phyloP scores from a whole-genome alignment of 2,797 vertebrate genomes.

The Typhlichthys subterraneus region DNA sequence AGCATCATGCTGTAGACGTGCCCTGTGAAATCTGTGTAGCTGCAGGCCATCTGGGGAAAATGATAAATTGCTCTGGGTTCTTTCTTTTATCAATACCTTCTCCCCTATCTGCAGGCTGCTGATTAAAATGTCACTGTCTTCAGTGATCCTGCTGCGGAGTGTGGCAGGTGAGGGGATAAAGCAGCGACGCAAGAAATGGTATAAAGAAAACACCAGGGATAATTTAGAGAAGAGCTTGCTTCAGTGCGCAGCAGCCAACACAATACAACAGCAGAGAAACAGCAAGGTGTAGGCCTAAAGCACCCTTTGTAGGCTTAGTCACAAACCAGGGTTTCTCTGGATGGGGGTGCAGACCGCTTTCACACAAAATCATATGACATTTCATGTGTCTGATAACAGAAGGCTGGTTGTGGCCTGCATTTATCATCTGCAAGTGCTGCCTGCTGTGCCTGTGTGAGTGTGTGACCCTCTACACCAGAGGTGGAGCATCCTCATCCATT shows the following conservation, averaged over 20 bases:
- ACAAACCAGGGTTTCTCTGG: neutral
- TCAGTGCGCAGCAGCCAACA: neutral
- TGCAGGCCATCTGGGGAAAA: slow-evolving; percentile 22
- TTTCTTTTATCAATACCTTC: slow-evolving; percentile 3
- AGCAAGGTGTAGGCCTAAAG: too few relatives aligned
- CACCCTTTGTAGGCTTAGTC: neutral
- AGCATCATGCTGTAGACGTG: slow-evolving; percentile 37
- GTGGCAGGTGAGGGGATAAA: slow-evolving; percentile 28
- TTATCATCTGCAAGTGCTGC: slow-evolving; percentile 11
- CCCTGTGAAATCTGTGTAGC: slow-evolving; percentile 42
- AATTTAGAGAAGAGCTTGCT: neutral
- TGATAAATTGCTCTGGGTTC: slow-evolving; percentile 31
- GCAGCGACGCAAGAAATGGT: slow-evolving; percentile 8
- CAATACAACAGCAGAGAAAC: too few relatives aligned
- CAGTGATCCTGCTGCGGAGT: slow-evolving; percentile 20
- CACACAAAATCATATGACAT: slow-evolving; percentile 16
- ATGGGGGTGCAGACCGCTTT: slow-evolving; percentile 14
- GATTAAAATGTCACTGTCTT: slow-evolving; percentile 48
- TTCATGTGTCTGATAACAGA: neutral
- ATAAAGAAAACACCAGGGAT: slow-evolving; percentile 5
- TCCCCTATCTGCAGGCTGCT: slow-evolving; percentile 24
- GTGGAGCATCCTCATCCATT: too few relatives aligned
- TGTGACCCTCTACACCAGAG: neutral
- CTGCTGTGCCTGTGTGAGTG: neutral
- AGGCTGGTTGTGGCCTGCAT: slow-evolving; percentile 7